A percentile compares a stretch with the other conserved stretches of the same genome.
Evolutionary conservation across 2,888 invertebrate species (phyloP).

Genomic region (Ellobium chinense): DNA sequence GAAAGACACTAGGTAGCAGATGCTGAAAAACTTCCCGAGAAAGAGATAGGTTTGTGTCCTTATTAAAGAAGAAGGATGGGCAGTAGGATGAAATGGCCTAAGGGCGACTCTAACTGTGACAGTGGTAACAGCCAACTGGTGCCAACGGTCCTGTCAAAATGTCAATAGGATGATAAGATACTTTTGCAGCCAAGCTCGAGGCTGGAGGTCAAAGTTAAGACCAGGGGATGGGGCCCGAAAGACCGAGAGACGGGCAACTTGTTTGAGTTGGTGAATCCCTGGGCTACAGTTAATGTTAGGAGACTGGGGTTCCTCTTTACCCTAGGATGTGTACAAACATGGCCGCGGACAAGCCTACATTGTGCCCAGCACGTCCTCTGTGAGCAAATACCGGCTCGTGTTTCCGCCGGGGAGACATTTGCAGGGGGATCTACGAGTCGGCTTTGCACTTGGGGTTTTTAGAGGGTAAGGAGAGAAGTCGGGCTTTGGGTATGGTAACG

Average conservation of each 20-base stretch:
- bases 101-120: too few relatives aligned
- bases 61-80: not conserved
- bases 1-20: too few relatives aligned
- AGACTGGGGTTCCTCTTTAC: not conserved
- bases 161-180: too few relatives aligned
- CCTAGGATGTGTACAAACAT: conserved; percentile 34
- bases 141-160: not conserved
- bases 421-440: not conserved
- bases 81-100: too few relatives aligned
- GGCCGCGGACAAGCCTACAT: conserved; percentile 6
- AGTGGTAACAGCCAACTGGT: not conserved
- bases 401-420: conserved; percentile 1
- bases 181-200: not conserved
- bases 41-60: too few relatives aligned
- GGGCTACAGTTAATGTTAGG: not conserved
- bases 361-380: conserved; percentile 33
- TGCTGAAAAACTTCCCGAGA: too few relatives aligned
- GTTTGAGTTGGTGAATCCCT: not conserved
- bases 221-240: not conserved
- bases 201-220: not conserved
- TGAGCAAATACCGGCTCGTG: conserved; percentile 33
- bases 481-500: too few relatives aligned
- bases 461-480: too few relatives aligned
- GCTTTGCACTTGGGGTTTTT: too few relatives aligned
- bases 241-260: not conserved